Evolutionary conservation across 2,797 vertebrate genomes (phyloP), one percentile per base, ranked within the genome.

Genomic region (Muscicapa comitata): DNA sequence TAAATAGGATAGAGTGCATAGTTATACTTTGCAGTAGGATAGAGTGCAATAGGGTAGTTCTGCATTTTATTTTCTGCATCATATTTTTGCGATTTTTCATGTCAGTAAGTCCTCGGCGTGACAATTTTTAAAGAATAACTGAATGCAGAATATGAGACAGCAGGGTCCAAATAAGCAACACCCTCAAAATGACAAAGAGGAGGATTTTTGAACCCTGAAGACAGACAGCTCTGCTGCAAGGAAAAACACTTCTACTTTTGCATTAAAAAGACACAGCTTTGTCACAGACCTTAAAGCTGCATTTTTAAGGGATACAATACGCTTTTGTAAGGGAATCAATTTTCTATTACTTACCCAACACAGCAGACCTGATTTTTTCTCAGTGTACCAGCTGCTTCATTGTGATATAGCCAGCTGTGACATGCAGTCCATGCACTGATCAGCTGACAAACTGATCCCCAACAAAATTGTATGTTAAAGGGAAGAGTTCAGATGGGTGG

Each of bases 361-460:
- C 10, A 55, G 17, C 11, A 51, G 20, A 66, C 21, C 16, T 48
- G 40, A 54, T n/a, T 54, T 76, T 43, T 54, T 31, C 9, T 12
- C 35, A 35, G 29, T 15, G 24, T 21, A 31, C 14, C 11, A 25
- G 21, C 40, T 87, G 21, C 17, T 83, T 68, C 26, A 2, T 4
- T 11, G 1, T 19, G 28, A 37, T 35, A 70, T 8, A 62, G 26
- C 17, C 66, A 37, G 25, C 23, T 67, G 53, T 23, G 81, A 21
- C 23, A 55, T 0, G 0, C 24, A 35, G 38, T 25, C 31, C 6
- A 8, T 26, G 45, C 16, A 21, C 38, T n/a, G 33, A 26, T n/a
- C 79, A 45, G 37, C 2, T n/a, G n/a, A n/a, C n/a, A n/a, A 2
- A 17, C 23, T 68, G n/a, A n/a, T n/a, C 31, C n/a, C 23, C 35